Conservation (phyloP, 1,140 invertebrate species). For the Atopsyche davidsoni region DNA sequence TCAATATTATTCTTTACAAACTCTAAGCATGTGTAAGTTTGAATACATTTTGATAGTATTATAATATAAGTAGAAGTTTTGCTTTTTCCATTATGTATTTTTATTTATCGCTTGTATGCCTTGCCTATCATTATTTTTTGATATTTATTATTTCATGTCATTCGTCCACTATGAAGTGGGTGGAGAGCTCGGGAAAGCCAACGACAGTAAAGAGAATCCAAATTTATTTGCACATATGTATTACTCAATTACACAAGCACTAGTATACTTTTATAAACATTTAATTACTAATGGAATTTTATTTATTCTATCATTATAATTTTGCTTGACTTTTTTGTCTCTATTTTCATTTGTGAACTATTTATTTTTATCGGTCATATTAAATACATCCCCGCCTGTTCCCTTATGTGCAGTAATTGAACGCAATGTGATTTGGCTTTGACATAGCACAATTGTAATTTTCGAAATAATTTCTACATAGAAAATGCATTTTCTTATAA, state of each 20-base stretch:
- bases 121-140: slow-evolving; percentile 21
- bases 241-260: background rate
- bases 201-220: too few relatives aligned
- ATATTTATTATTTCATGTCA: slow-evolving; percentile 18
- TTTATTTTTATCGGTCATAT: background rate
- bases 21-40: background rate
- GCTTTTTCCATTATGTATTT: background rate
- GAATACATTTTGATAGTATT: background rate
- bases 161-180: slow-evolving; percentile 25
- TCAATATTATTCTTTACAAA: too few relatives aligned
- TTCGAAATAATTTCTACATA: too few relatives aligned
- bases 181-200: slow-evolving; percentile 30
- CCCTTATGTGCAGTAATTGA: slow-evolving; percentile 4
- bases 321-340: slow-evolving; percentile 1
- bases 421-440: slow-evolving; percentile 23
- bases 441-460: slow-evolving; percentile 9
- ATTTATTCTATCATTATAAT: background rate
- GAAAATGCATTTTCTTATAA: background rate
- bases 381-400: slow-evolving; percentile 16
- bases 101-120: slow-evolving; percentile 22
- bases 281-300: background rate
- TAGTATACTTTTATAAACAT: background rate
- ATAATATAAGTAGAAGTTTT: background rate
- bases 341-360: background rate
- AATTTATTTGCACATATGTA: background rate